phyloP scores from a whole-genome alignment of 2,888 invertebrate genomes.

The Brenthis hecate region DNA sequence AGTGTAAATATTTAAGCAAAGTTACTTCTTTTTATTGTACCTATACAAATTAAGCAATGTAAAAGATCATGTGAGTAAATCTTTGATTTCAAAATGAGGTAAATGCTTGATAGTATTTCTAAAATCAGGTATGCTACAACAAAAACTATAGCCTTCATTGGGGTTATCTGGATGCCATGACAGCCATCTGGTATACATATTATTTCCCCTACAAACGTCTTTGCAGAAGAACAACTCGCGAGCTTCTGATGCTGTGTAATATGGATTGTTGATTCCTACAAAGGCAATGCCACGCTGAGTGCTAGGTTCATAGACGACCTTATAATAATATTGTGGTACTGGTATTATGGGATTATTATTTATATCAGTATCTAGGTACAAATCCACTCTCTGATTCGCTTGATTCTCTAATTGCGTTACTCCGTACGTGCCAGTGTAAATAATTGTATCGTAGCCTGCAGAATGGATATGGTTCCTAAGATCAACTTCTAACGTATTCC shows the following conservation, averaged over 20 bases:
- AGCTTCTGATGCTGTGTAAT: constrained; percentile 58
- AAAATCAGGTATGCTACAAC: constrained; percentile 82
- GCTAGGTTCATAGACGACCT: constrained; percentile 80
- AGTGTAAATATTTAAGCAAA: not conserved
- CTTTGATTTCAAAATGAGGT: constrained; percentile 75
- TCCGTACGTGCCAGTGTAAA: constrained; percentile 85
- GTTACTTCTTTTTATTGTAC: not conserved
- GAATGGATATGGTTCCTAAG: constrained; percentile 63
- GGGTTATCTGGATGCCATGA: constrained; percentile 77
- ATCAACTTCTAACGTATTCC: constrained; percentile 80
- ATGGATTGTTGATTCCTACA: constrained; percentile 85
- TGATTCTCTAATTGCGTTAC: constrained; percentile 77
- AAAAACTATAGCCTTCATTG: constrained; percentile 81
- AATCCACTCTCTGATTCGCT: constrained; percentile 55
- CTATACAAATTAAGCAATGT: constrained; percentile 7
- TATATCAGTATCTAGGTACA: constrained; percentile 63
- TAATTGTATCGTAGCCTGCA: constrained; percentile 58
- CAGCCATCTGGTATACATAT: constrained; percentile 79
- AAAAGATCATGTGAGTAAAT: constrained; percentile 52
- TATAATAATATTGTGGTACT: constrained; percentile 73
- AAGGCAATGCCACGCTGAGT: constrained; percentile 79
- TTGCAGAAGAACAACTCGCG: constrained; percentile 69
- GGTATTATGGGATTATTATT: constrained; percentile 72
- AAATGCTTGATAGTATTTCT: constrained; percentile 72
- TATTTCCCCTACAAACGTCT: constrained; percentile 73